Evolutionary conservation across 1,140 invertebrate species (phyloP).

Genomic region (Leptinotarsa undecemlineata): DNA sequence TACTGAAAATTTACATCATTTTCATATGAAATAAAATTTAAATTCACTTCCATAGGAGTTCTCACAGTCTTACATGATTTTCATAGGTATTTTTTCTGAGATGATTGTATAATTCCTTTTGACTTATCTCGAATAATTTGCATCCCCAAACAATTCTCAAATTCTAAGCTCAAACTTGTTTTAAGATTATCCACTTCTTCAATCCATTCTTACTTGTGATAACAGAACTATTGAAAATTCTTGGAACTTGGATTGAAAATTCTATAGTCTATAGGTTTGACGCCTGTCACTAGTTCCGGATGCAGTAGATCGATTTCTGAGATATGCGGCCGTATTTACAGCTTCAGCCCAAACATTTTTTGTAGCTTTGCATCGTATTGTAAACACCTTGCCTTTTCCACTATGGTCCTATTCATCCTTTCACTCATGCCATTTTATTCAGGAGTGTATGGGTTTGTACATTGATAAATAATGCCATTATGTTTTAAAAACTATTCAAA

Average conservation of each 20-base stretch:
- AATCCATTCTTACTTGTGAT: too few relatives aligned
- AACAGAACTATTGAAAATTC: too few relatives aligned
- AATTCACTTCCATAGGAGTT: conserved; percentile 26
- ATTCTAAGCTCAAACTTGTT: conserved; percentile 2
- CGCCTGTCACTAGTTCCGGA: too few relatives aligned
- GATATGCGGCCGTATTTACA: too few relatives aligned
- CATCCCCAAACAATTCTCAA: conserved; percentile 45
- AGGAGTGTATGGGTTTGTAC: conserved; percentile 30
- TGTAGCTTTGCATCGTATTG: too few relatives aligned
- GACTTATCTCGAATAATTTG: conserved; percentile 9
- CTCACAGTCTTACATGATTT: background rate
- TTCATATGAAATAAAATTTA: conserved; percentile 29
- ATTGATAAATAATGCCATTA: conserved; percentile 41
- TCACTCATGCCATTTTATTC: background rate
- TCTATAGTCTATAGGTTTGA: too few relatives aligned
- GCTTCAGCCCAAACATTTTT: too few relatives aligned
- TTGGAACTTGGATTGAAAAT: too few relatives aligned
- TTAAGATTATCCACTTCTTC: conserved; percentile 13
- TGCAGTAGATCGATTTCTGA: too few relatives aligned
- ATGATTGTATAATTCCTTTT: conserved; percentile 16
- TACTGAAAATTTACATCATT: conserved; percentile 48
- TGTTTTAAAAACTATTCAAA: conserved; percentile 43
- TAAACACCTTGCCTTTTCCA: too few relatives aligned
- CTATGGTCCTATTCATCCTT: too few relatives aligned
- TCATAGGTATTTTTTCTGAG: conserved; percentile 6